Conservation (phyloP, 2,113 vertebrate genomes). For the Bufo gargarizans region DNA sequence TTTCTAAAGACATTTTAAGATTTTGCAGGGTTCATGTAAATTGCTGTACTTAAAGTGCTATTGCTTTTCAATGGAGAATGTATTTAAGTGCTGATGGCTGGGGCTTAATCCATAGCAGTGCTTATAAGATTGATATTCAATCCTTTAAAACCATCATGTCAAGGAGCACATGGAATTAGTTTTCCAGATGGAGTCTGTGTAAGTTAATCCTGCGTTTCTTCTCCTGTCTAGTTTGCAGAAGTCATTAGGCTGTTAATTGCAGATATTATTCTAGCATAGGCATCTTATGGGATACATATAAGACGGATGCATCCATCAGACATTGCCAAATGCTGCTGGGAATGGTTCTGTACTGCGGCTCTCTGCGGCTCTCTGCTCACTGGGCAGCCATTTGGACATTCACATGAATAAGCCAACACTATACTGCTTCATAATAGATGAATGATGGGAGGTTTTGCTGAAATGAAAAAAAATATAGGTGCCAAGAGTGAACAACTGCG, state of each 20-base stretch:
- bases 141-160: slow-evolving; percentile 48
- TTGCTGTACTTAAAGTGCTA: slow-evolving; percentile 8
- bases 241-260: slow-evolving; percentile 52
- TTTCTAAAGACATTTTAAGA: not conserved
- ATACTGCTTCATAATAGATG: not conserved
- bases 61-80: not conserved
- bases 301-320: slow-evolving; percentile 28
- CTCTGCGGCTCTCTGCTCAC: not conserved
- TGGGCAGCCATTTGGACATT: not conserved
- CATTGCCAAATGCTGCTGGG: slow-evolving; percentile 36
- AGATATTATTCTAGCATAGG: slow-evolving; percentile 50
- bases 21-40: slow-evolving; percentile 4
- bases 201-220: slow-evolving; percentile 35
- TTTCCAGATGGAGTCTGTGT: slow-evolving; percentile 49
- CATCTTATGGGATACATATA: slow-evolving; percentile 17
- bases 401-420: not conserved
- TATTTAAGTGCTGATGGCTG: slow-evolving; percentile 17
- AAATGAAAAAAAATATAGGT: not conserved
- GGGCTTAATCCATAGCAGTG: slow-evolving; percentile 17
- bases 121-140: slow-evolving; percentile 47
- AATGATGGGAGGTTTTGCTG: not conserved
- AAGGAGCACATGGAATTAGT: slow-evolving; percentile 14
- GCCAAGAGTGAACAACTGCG: too few species aligned
- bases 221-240: slow-evolving; percentile 40
- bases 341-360: not conserved